phyloP scores from a whole-genome alignment of 2,888 invertebrate species.

The Aphodius sticticus region DNA sequence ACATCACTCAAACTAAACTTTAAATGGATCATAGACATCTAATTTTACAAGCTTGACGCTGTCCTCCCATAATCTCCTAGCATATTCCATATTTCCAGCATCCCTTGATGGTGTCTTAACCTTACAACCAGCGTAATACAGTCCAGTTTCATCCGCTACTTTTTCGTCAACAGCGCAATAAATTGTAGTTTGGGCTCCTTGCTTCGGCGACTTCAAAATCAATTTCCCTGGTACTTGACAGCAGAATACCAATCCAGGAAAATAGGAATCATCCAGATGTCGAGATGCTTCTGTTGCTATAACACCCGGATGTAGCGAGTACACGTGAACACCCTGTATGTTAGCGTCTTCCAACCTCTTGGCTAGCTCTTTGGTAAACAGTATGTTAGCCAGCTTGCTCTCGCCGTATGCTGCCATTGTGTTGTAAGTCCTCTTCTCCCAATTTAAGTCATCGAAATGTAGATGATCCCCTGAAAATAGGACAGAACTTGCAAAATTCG shows the following conservation, averaged over 20 bases:
- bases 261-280: conserved; percentile 60
- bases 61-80: conserved; percentile 69
- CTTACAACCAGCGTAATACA: conserved; percentile 68
- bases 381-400: conserved; percentile 81
- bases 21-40: conserved; percentile 60
- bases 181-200: conserved; percentile 79
- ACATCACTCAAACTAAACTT: too few species aligned
- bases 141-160: conserved; percentile 67
- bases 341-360: conserved; percentile 58
- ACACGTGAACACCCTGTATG: conserved; percentile 67
- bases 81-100: conserved; percentile 64
- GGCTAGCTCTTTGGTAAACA: conserved; percentile 76
- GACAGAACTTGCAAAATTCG: too few species aligned
- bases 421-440: conserved; percentile 70
- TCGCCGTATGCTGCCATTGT: conserved; percentile 73
- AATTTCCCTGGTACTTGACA: neutral
- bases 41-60: conserved; percentile 63
- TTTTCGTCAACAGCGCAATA: conserved; percentile 76
- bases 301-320: conserved; percentile 77
- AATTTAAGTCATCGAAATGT: conserved; percentile 76
- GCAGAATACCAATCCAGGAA: conserved; percentile 49
- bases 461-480: conserved; percentile 59
- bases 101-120: conserved; percentile 60
- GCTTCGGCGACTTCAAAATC: conserved; percentile 59
- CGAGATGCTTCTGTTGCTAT: conserved; percentile 79